Evolutionary conservation across 2,113 vertebrate genomes (phyloP), one percentile per base, ranked within the genome.

Genomic region (Actinemys pallida): DNA sequence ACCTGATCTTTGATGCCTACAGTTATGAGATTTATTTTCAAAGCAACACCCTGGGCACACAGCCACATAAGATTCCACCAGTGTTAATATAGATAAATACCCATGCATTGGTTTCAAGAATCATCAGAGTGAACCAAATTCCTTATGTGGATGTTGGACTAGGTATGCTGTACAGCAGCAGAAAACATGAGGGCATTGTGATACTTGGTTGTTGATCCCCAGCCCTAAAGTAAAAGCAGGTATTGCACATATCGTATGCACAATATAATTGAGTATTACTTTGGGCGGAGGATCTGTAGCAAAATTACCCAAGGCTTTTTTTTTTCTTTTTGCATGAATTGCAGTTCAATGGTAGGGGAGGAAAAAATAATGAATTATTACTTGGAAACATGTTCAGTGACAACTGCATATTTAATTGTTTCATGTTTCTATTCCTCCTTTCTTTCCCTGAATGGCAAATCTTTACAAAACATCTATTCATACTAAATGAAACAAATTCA

Each of bases 381-480:
- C 94, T 97, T 91, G 93, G 83, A 97, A 87, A 39, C 7, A 9
- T 75, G 39, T 89, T 93, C 86, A 31, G 27, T 72, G 79, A 93
- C 24, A 35, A 52, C 50, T 97, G 84, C 85, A 91, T 95, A 89
- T 91, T 78, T 84, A 65, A 94, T 93, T 97, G 96, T 98, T 92
- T 93, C 52, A 49, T 83, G 82, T 89, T 96, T 96, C 83, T 91
- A 10, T 54, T 65, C 52, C 80, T 94, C 57, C 83, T 94, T 88
- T 95, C 54, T 93, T 84, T 95, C 78, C 93, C 96, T 95, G 94
- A 95, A 96, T 95, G 87, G 94, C 95, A 95, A 96, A 96, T 91
- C 92, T 94, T 97, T 95, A 97, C 93, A 97, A 93, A 96, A 96
- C 14, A 27, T 80, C 91, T 91, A 92, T 95, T 97, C 95, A 94